A percentile compares a stretch with the other conserved stretches of the same genome.
phyloP scores from a whole-genome alignment of 2,797 vertebrate genomes.

The Rhinella marina region DNA sequence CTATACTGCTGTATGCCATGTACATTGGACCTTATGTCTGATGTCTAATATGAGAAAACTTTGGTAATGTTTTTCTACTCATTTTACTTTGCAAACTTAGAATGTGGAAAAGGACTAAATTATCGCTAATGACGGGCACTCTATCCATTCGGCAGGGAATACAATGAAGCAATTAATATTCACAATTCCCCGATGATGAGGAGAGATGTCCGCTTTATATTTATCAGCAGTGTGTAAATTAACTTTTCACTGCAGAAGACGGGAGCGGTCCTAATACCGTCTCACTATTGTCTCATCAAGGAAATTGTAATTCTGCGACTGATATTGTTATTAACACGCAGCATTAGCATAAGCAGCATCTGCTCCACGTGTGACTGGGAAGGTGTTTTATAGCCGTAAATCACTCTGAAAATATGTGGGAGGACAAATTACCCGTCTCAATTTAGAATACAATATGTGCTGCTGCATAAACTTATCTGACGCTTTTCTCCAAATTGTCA shows the following conservation, averaged over 20 bases:
- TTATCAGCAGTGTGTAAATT: conserved; percentile 30
- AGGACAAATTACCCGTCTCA: conserved; percentile 46
- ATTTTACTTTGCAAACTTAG: background rate
- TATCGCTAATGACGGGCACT: background rate
- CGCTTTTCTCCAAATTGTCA: conserved; percentile 26
- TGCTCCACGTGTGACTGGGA: conserved; percentile 36
- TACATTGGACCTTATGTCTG: background rate
- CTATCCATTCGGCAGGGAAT: background rate
- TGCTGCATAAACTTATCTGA: conserved; percentile 9
- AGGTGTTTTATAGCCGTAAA: conserved; percentile 26
- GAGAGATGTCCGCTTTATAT: background rate
- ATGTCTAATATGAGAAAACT: background rate
- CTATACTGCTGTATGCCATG: background rate
- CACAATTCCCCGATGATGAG: background rate
- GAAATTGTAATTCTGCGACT: conserved; percentile 26
- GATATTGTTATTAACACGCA: conserved; percentile 52
- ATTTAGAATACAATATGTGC: conserved; percentile 22
- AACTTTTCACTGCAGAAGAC: background rate
- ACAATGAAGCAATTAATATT: background rate
- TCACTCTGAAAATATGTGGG: conserved; percentile 39
- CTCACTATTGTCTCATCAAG: conserved; percentile 27
- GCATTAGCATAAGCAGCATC: conserved; percentile 44
- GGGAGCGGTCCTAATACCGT: background rate
- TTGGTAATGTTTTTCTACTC: background rate
- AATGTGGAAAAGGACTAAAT: background rate